Evolutionary conservation across 2,888 invertebrate species (phyloP), one percentile per base, ranked within the genome.

Genomic region (Caenorhabditis japonica): DNA sequence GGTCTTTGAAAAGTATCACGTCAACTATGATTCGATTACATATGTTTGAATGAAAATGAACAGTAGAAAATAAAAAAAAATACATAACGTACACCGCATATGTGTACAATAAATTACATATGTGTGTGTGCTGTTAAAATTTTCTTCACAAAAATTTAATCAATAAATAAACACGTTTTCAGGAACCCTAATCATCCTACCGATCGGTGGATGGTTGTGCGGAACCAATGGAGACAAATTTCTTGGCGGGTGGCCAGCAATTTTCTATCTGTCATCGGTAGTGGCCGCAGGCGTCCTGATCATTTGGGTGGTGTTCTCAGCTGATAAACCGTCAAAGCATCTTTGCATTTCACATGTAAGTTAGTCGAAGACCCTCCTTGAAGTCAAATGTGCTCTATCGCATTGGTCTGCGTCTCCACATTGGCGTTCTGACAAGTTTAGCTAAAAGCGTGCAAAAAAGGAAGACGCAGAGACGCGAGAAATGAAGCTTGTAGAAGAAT

Each of bases 261-360:
- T 85, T 56, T 85, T 85, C 75, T 84, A 84, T 60, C 56, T 85
- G 8, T 84, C 84, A 2, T 80, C 84, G n/a, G 59, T 77, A 2
- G 79, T 84, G 27, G 82, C 80, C 27, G 75, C 78, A 21, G 49
- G 75, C n/a, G 80, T 85, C 34, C 69, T 84, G 19, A 30, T 85
- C 23, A 78, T 82, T n/a, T 85, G 85, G 85, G 47, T 85, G 4
- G 38, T 84, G 4, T 68, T 84, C 36, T 80, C 83, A 8, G 85
- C 85, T n/a, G 85, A 85, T 56, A 85, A 85, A 66, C 85, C 85
- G 19, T 82, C 84, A 15, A 85, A 85, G 62, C 85, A 85, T 47
- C 80, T 80, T 30, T 85, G 84, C 69, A 83, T 84, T 53, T 73
- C 75, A 13, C 60, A 76, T 66, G 79, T 77, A 23, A 55, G 64